Evolutionary conservation across 2,797 vertebrate species (phyloP), one percentile per base, ranked within the genome.

Genomic region (Chiloscyllium punctatum): DNA sequence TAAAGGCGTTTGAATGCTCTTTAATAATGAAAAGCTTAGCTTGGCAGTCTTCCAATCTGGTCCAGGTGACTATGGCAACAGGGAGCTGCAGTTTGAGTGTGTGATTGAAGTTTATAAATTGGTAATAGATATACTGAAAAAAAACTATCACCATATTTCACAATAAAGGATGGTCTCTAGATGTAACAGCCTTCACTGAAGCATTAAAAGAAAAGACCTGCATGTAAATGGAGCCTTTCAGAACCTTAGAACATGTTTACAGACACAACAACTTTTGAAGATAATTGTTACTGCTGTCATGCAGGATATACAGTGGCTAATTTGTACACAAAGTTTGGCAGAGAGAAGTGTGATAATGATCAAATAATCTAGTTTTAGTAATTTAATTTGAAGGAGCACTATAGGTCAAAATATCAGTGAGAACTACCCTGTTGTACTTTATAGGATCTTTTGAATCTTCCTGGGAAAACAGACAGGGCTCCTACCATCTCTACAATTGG

Each of bases 101-200:
- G 98, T 99, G 87, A 98, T 99, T n/a, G 99, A 99, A 97, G 99
- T 99, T n/a, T 98, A 99, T 96, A 99, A 99, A 98, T 98, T 99
- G 96, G 98, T 99, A 96, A 99, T 98, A 74, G 99, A 99, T 97
- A 97, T 99, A 96, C 97, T 99, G 97, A 99, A 99, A 96, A 99
- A 99, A 96, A 97, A 48, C 97, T 84, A 99, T 99, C 97, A 98
- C 98, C 0, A 98, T 98, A 21, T 99, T 99, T 74, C 99, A 96
- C 98, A 99, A 96, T 98, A 96, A 0, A 98, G 99, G 77, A 30
- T 99, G 99, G 97, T 99, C 99, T 11, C 98, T 99, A 98, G 99
- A 99, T 15, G 98, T 99, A 33, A 99, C 99, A 51, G 99, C 99
- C 88, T 99, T 99, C 97, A 99, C 99, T 97, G 99, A 99, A 97